Evolutionary conservation across 2,888 invertebrate genomes (phyloP).

Genomic region (Euzophera pinguis): DNA sequence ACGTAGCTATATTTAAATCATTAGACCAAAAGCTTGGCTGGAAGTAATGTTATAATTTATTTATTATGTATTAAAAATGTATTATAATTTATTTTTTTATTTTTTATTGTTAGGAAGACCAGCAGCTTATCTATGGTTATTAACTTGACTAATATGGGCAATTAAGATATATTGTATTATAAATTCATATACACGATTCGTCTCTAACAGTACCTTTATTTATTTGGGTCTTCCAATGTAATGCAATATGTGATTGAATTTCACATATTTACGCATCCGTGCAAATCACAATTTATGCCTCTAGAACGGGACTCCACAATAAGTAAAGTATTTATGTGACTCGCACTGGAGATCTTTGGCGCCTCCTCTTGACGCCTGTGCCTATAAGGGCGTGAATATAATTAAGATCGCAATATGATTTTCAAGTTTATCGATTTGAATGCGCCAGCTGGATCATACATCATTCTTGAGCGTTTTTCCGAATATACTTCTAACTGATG

Average conservation of each 20-base stretch:
- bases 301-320: constrained; percentile 32
- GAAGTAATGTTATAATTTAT: too few species aligned
- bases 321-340: constrained; percentile 16
- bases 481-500: too few species aligned
- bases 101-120: too few species aligned
- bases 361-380: constrained; percentile 14
- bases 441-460: too few species aligned
- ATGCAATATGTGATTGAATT: constrained; percentile 1
- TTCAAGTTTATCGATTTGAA: neutral
- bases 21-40: too few species aligned
- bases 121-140: too few species aligned
- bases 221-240: constrained; percentile 13
- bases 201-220: neutral
- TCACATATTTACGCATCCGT: constrained; percentile 18
- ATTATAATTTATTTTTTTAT: too few species aligned
- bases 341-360: constrained; percentile 14
- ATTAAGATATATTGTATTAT: too few species aligned
- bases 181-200: neutral
- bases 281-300: constrained; percentile 27
- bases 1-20: too few species aligned
- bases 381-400: neutral
- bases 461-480: too few species aligned
- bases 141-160: too few species aligned
- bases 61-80: too few species aligned
- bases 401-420: neutral